Evolutionary conservation across 2,797 vertebrate species (phyloP).

Genomic region (Vipera ursinii): DNA sequence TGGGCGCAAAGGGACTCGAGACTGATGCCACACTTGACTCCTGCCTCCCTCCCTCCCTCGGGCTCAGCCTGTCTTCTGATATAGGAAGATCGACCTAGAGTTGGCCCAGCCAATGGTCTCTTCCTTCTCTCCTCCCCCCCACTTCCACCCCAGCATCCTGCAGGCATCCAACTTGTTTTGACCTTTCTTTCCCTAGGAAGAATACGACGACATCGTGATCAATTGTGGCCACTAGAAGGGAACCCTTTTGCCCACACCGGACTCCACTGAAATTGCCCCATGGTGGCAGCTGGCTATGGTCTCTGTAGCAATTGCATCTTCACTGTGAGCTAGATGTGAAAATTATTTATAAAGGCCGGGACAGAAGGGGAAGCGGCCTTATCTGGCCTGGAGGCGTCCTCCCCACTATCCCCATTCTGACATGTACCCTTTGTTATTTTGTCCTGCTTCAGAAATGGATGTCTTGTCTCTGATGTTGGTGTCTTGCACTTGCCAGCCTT

Average conservation of each 20-base stretch:
- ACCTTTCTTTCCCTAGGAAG: constrained; percentile 61
- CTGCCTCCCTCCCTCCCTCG: neutral
- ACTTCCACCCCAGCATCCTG: accelerated
- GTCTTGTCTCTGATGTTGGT: neutral
- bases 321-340: constrained; percentile 11
- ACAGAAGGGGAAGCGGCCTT: neutral
- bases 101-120: no score
- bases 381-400: neutral
- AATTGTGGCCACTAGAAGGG: constrained; percentile 58
- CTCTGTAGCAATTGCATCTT: constrained; percentile 19
- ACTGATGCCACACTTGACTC: neutral
- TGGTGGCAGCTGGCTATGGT: neutral
- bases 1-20: neutral
- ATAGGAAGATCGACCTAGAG: no score
- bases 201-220: constrained; percentile 78
- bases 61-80: neutral
- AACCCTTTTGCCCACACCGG: neutral
- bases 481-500: neutral
- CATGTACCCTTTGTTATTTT: neutral
- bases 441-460: neutral
- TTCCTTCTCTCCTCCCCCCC: no score
- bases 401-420: neutral
- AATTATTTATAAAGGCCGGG: constrained; percentile 22
- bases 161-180: neutral
- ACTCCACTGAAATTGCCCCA: neutral